Conservation (phyloP, 2,797 vertebrate genomes). For the Hemitrygon akajei region DNA sequence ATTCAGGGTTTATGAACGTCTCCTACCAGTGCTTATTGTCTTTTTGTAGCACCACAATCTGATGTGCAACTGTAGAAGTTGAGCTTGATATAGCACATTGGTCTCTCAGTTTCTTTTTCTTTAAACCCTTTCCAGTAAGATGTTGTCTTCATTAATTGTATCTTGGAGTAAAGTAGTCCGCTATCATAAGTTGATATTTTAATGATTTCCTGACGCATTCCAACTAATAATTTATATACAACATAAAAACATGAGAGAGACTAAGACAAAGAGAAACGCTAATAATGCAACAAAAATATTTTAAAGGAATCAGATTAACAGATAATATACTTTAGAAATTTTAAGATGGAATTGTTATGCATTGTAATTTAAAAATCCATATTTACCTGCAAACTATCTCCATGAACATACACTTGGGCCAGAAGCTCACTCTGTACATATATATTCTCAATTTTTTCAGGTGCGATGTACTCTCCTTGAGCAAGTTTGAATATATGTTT, state of each 20-base stretch:
- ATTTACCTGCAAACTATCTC: conserved; percentile 87
- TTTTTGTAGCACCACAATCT: background rate
- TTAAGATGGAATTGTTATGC: background rate
- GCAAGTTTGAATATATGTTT: conserved; percentile 98
- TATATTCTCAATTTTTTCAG: conserved; percentile 97
- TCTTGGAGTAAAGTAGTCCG: too few relatives aligned
- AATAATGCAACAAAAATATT: background rate
- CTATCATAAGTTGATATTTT: background rate
- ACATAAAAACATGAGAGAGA: background rate
- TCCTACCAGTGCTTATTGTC: too few relatives aligned
- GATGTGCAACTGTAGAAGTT: background rate
- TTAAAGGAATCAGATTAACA: background rate
- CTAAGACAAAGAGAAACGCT: background rate
- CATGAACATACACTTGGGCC: conserved; percentile 86
- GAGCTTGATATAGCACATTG: background rate
- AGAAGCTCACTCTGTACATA: conserved; percentile 89
- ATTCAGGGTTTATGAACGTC: too few relatives aligned
- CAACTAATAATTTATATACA: background rate
- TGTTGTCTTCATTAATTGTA: background rate
- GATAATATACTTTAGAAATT: background rate
- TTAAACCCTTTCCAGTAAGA: background rate
- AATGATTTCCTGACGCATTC: background rate
- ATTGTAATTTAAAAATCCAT: background rate
- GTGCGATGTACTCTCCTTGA: conserved; percentile 95
- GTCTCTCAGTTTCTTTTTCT: background rate